A percentile compares a stretch with the other conserved stretches of the same genome.
phyloP scores from a whole-genome alignment of 2,113 vertebrate genomes.

The Daubentonia madagascariensis region DNA sequence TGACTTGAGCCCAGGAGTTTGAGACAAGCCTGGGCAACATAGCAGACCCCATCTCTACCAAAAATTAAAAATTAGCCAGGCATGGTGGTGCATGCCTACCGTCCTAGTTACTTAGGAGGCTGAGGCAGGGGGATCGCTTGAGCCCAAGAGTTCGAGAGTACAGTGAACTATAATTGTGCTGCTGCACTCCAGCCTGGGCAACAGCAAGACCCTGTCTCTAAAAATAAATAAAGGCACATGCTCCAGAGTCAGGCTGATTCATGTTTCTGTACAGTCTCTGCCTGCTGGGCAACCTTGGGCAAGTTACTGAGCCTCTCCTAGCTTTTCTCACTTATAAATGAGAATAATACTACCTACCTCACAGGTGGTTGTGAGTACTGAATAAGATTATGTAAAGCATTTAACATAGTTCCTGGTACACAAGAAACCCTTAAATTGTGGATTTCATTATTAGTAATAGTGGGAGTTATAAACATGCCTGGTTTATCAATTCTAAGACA shows the following conservation, averaged over 20 bases:
- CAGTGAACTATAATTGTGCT: too few relatives aligned
- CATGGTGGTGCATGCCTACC: too few relatives aligned
- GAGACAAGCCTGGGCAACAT: too few relatives aligned
- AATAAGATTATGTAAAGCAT: not conserved
- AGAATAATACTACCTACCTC: not conserved
- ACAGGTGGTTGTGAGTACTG: not conserved
- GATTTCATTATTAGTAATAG: not conserved
- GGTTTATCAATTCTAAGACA: not conserved
- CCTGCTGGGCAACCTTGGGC: not conserved
- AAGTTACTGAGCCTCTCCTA: not conserved
- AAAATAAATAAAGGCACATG: not conserved
- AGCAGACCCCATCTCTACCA: too few relatives aligned
- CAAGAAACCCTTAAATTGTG: not conserved
- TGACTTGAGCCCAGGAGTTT: too few relatives aligned
- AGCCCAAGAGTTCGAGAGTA: too few relatives aligned
- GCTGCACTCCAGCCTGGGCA: too few relatives aligned
- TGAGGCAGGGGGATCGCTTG: too few relatives aligned
- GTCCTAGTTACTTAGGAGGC: too few relatives aligned
- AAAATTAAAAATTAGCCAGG: too few relatives aligned
- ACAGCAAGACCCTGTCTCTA: too few relatives aligned
- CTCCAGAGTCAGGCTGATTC: not conserved
- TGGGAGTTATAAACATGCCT: not conserved
- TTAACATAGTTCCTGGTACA: not conserved
- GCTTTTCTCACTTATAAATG: not conserved
- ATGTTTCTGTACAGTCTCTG: not conserved